Base-by-base conservation (phyloP, 1,140 invertebrate genomes). In the Epicauta chinensis region DNA sequence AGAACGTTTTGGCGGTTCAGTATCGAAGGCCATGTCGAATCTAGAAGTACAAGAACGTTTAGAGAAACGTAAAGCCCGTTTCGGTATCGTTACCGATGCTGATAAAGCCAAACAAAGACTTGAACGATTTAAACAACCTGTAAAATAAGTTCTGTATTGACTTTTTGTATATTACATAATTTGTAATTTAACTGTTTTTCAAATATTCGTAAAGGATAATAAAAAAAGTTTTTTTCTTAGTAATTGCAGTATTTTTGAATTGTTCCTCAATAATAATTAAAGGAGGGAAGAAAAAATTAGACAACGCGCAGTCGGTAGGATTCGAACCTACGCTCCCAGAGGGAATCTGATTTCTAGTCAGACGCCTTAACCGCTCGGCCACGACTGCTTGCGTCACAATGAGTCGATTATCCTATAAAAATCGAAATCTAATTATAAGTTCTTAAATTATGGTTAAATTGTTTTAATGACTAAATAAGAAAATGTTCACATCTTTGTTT, bases 1-100 rank as follows among this genome's bases (percentile, higher is more conserved):
- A 16, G 82, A 87, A 71, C 74, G 86, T 56, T 89, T 89, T 74
- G 86, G 86, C 2, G 73, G 77, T 12, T 81, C 80, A 9, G 81
- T 84, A n/a, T 85, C 84, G 1, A 79, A 76, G 35, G 72, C 80
- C 16, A 78, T 84, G 70, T 75, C 79, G 32, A 82, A 83, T 62
- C 72, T 84, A 52, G 78, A 82, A 63, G 72, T 77, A 12, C 74
- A 82, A 57, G 84, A 83, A 51, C 79, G 75, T 63, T 70, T 86
- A 64, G 80, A 83, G 39, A 86, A 85, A 65, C 76, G 85, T 23
- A 84, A 85, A 68, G 82, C 77, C 32, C 77, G 85, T 59, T 87
- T 87, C 69, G 79, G 81, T 9, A 68, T 70, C 52, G 71, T 70
- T 2, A 63, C 69, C 39, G 49, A 66, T 5, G 16, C 60, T 30